Base-by-base conservation (phyloP, 1,140 invertebrate species). In the Drosophila arizonae region DNA sequence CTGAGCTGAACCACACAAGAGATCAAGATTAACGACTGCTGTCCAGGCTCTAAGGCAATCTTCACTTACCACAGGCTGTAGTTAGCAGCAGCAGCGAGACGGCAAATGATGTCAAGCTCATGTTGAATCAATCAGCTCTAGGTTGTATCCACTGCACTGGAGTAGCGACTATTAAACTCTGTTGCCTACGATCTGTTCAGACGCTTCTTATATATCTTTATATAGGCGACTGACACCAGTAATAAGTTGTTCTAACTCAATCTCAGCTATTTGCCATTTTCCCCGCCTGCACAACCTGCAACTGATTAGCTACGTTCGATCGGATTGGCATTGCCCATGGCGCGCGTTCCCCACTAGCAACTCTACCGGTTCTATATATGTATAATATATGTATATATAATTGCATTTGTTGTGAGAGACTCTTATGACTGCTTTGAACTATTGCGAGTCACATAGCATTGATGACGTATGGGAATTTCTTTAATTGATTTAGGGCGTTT, bases 101-200 rank as follows among this genome's bases (percentile, higher is more conserved):
- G 17, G 15, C 30, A 54, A 87, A 13, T 28, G 60, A 17, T 46
- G 67, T n/a, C 8, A 33, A 26, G 46, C 51, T 65, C 82, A 86
- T 81, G 36, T 41, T 57, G 39, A 55, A 52, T 45, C 24, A 21
- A 63, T 55, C 75, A 82, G 82, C 76, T 87, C 62, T 60, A 72
- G 33, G 30, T 50, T 57, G 6, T 48, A 51, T 11, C 45, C 33
- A 30, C 55, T 50, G 39, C 46, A 51, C 64, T 26, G 26, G 50
- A 68, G 56, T 15, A 87, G 61, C 36, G 65, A 48, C 76, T 43
- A 68, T 54, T 73, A 67, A 43, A 86, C 69, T 86, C 62, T 87
- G 82, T 63, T 76, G 68, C 15, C 46, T 36, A 41, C 13, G 46
- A 48, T 57, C n/a, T 52, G n/a, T 21, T 39, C 11, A 15, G 60